These are phyloP conservation scores for Teinopalpus imperialis DNA, from an alignment of 2,888 invertebrate genomes.

Conservation along the genomic window DNA sequence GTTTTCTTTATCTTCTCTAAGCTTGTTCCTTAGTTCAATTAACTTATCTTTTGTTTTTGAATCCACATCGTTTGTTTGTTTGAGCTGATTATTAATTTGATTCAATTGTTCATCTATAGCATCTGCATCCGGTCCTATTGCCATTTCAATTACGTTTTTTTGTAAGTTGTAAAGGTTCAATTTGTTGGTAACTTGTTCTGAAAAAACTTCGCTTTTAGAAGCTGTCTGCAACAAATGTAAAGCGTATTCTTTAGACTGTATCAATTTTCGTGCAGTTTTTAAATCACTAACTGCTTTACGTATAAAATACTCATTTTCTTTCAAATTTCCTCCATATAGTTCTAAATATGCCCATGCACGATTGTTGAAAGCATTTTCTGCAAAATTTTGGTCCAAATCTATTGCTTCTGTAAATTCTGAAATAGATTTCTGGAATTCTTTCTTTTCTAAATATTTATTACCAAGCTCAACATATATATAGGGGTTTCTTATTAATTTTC, in stretches of 20 bases:
- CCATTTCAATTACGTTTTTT: slow-evolving; percentile 27
- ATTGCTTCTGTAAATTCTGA: slow-evolving; percentile 23
- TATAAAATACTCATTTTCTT: slow-evolving; percentile 8
- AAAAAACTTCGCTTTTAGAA: slow-evolving; percentile 25
- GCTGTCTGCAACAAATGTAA: slow-evolving; percentile 28
- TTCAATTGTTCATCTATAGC: slow-evolving; percentile 13
- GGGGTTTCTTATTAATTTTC: slow-evolving; percentile 25
- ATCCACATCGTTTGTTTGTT: slow-evolving; percentile 3
- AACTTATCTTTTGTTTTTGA: not conserved
- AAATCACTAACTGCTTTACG: slow-evolving; percentile 21
- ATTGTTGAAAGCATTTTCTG: slow-evolving; percentile 28
- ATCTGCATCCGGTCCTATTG: slow-evolving; percentile 25
- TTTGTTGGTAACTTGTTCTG: slow-evolving; percentile 27
- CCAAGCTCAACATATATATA: slow-evolving; percentile 23
- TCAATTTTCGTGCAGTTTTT: slow-evolving; percentile 21
- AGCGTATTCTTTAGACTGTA: slow-evolving; percentile 19
- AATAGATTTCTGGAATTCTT: slow-evolving; percentile 20
- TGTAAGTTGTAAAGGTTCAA: slow-evolving; percentile 24
- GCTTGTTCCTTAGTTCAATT: not conserved
- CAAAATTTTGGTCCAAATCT: slow-evolving; percentile 25
- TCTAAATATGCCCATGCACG: slow-evolving; percentile 23
- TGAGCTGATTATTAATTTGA: not conserved
- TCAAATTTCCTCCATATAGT: slow-evolving; percentile 9
- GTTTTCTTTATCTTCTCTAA: slow-evolving; percentile 19
- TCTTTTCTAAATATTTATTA: slow-evolving; percentile 9